phyloP scores from a whole-genome alignment of 2,113 vertebrate species.

The Dipodomys stephensi region DNA sequence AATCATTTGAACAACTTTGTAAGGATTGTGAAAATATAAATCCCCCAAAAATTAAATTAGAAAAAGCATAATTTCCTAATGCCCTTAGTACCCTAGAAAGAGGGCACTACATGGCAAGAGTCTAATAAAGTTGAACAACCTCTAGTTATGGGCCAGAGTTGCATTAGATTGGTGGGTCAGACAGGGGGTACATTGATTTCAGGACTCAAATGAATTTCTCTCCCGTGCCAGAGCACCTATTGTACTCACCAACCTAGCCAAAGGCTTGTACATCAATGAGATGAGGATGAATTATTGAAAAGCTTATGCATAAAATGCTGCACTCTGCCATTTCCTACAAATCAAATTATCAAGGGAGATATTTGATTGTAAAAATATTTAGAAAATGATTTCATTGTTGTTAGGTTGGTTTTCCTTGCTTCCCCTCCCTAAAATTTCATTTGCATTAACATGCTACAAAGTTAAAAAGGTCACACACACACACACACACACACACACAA shows the following conservation, averaged over 20 bases:
- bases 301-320: conserved; percentile 79
- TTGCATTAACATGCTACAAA: conserved; percentile 76
- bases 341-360: conserved; percentile 80
- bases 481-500: conserved; percentile 5
- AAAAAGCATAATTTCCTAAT: conserved; percentile 42
- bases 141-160: conserved; percentile 6
- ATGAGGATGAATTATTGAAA: conserved; percentile 81
- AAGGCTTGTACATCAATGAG: conserved; percentile 76
- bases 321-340: conserved; percentile 82
- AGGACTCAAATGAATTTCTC: conserved; percentile 69
- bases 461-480: conserved; percentile 75
- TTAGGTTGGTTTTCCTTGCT: conserved; percentile 70
- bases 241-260: conserved; percentile 71
- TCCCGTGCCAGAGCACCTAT: conserved; percentile 64
- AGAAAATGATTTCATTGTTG: conserved; percentile 80
- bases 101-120: background rate
- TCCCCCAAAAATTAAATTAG: background rate
- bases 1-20: background rate
- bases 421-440: conserved; percentile 68
- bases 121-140: conserved; percentile 46
- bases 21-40: conserved; percentile 38
- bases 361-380: conserved; percentile 83
- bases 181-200: conserved; percentile 59
- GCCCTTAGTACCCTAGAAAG: background rate
- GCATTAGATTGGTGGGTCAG: conserved; percentile 47